Conservation (phyloP, 92 coral and sea anemone species). For the Paramuricea clavata region DNA sequence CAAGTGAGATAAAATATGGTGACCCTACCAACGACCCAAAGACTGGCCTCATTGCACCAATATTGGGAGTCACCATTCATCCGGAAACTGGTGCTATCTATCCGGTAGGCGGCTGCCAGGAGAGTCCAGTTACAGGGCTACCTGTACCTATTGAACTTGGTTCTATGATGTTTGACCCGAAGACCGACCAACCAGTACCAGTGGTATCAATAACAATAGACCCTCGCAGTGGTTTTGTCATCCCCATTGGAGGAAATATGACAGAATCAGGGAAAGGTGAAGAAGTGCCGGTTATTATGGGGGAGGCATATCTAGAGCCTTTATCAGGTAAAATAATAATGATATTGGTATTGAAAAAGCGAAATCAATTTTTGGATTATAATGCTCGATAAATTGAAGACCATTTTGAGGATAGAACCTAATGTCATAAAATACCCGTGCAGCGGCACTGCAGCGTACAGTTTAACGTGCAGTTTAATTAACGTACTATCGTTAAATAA, state of each 20-base stretch:
- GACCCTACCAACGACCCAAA: constrained; percentile 86
- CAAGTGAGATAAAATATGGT: constrained; percentile 86
- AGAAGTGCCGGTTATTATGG: constrained; percentile 85
- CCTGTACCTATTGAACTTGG: constrained; percentile 99
- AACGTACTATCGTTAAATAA: neutral
- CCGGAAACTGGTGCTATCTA: constrained; percentile 96
- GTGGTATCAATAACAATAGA: constrained; percentile 88
- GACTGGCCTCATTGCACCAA: constrained; percentile 96
- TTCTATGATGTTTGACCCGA: constrained; percentile 96
- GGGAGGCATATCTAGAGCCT: constrained; percentile 89
- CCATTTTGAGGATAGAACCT: too few relatives aligned
- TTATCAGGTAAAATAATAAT: constrained; percentile 59
- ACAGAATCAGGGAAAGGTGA: constrained; percentile 94
- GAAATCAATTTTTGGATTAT: neutral
- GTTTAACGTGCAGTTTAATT: neutral
- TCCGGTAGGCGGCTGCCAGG: constrained; percentile 96
- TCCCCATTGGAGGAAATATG: constrained; percentile 92
- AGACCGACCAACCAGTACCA: constrained; percentile 92
- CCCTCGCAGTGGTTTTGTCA: constrained; percentile 86
- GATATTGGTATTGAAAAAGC: too few relatives aligned
- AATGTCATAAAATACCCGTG: too few relatives aligned
- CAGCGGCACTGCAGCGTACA: neutral
- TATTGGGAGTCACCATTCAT: constrained; percentile 96
- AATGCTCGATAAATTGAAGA: too few relatives aligned
- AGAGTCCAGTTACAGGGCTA: constrained; percentile 94